phyloP scores from a whole-genome alignment of 2,113 vertebrate genomes.

The Suncus etruscus region DNA sequence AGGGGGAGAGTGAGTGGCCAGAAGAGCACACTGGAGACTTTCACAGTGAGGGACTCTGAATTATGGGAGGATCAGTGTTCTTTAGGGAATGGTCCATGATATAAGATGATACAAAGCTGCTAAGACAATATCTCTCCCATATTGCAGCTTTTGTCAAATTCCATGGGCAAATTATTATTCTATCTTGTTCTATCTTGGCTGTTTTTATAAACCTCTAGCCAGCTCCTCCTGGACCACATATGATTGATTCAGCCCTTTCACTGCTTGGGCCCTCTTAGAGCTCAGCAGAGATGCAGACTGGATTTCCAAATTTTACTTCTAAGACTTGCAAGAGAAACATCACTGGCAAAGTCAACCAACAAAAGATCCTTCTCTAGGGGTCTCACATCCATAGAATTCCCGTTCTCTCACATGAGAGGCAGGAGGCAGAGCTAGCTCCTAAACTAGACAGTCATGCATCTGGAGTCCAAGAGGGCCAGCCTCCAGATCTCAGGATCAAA shows the following conservation, averaged over 20 bases:
- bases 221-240: background rate
- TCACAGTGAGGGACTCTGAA: background rate
- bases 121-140: background rate
- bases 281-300: background rate
- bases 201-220: background rate
- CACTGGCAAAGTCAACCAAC: background rate
- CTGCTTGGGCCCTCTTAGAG: background rate
- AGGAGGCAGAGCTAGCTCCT: background rate
- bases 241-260: background rate
- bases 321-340: constrained; percentile 1
- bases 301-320: background rate
- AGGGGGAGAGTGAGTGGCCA: accelerated
- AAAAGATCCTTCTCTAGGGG: accelerated
- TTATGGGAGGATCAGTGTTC: background rate
- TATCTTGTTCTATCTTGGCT: background rate
- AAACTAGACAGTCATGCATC: background rate
- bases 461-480: accelerated
- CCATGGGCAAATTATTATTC: accelerated
- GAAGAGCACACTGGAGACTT: background rate
- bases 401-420: background rate
- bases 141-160: background rate
- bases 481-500: background rate
- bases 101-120: background rate
- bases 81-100: background rate
- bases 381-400: background rate